phyloP scores from a whole-genome alignment of 2,797 vertebrate species.

The Cheirogaleus major region DNA sequence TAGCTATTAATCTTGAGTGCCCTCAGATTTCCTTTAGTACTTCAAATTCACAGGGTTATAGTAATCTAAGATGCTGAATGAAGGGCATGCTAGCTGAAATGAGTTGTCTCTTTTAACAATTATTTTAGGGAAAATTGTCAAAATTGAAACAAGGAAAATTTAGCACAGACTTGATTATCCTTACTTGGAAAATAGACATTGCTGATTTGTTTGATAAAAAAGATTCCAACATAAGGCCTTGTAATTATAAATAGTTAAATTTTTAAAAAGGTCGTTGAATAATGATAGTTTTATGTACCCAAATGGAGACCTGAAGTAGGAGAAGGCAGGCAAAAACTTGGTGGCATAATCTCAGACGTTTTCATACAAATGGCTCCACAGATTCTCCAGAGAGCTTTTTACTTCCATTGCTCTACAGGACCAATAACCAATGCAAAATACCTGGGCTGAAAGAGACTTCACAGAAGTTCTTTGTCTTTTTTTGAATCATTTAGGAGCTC shows the following conservation, averaged over 20 bases:
- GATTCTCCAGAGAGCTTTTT: neutral
- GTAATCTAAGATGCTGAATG: neutral
- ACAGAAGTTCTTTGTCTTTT: neutral
- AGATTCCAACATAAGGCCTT: neutral
- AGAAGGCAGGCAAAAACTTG: neutral
- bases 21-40: neutral
- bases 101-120: neutral
- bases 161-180: neutral
- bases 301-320: neutral
- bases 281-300: neutral
- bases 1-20: neutral
- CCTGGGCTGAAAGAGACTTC: neutral
- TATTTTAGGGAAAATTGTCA: neutral
- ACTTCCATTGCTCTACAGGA: neutral
- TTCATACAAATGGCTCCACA: neutral
- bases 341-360: neutral
- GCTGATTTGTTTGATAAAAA: neutral
- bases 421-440: neutral
- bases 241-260: neutral
- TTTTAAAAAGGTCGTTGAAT: neutral
- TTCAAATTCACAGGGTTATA: neutral
- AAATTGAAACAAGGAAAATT: neutral
- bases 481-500: neutral
- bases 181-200: neutral
- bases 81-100: neutral